Base-by-base conservation (phyloP, 2,888 invertebrate species). In the Amphimallon solstitiale region DNA sequence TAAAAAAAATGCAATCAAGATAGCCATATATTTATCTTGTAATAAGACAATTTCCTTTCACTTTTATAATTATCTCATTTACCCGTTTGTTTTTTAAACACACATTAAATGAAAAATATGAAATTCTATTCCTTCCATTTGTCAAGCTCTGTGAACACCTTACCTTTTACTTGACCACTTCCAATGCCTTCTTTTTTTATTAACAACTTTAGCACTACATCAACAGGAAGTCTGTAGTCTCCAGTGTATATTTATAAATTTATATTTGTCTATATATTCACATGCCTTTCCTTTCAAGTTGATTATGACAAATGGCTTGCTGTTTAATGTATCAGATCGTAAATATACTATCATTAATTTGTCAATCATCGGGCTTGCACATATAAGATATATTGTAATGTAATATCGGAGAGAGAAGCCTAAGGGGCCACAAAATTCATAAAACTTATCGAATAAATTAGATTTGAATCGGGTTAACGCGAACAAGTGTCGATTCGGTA, bases 241-340 rank as follows among this genome's bases (percentile, higher is more conserved):
- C 12, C 34, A 23, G 14, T n/a, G 15, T 51, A 51, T 10, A 29
- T 29, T 29, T 12, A 35, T 35, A 15, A 14, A 51, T 51, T 51
- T 51, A 14, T 35, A 17, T 35, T 51, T 35, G 35, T 51, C 35
- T 51, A 35, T 9, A n/a, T n/a, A 23, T 51, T 35, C 35, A 37
- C 51, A 51, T 51, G 35, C 35, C 51, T 35, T 35, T 51, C 15
- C 35, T 15, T 51, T 15, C 51, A 35, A 51, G 40, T 12, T 40
- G 56, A 56, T 56, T 56, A 56, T 56, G 56, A 56, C 56, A 56
- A 56, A 56, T 56, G 56, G 40, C 14, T 14, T 38, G 38, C 56
- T 43, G 56, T 56, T 56, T 43, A 23, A 43, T 40, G 56, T 56
- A 56, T 56, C 40, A 40, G 38, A 40, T 56, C 38, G 40, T 56